These are phyloP conservation scores for Corvus hawaiiensis DNA, from an alignment of 2,113 vertebrate genomes.

Conservation along the genomic window DNA sequence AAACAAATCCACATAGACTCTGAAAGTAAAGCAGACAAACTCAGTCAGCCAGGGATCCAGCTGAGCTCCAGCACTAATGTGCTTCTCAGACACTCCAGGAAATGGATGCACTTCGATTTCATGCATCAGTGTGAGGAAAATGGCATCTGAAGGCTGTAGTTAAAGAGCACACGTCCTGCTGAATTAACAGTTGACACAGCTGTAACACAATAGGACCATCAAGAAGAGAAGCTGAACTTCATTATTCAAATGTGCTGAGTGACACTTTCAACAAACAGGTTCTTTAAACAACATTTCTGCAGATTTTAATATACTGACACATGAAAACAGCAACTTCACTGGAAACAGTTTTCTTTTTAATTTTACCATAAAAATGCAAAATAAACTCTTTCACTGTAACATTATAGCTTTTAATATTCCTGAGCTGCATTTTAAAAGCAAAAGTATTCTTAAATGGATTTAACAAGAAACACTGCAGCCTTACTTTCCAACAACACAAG, in stretches of 20 bases:
- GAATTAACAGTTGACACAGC: not conserved
- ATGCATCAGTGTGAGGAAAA: not conserved
- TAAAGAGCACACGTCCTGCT: not conserved
- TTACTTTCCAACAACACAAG: slow-evolving; percentile 33
- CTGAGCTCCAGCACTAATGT: not conserved
- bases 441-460: slow-evolving; percentile 36
- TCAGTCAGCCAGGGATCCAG: not conserved
- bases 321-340: slow-evolving; percentile 44
- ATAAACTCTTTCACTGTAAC: slow-evolving; percentile 44
- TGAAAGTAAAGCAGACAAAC: not conserved
- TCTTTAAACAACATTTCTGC: not conserved
- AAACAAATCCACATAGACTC: not conserved
- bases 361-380: slow-evolving; percentile 71
- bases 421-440: slow-evolving; percentile 61
- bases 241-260: not conserved
- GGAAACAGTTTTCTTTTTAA: slow-evolving; percentile 65
- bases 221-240: not conserved
- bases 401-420: slow-evolving; percentile 49
- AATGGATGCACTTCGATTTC: not conserved
- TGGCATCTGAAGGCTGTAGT: not conserved
- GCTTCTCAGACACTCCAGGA: not conserved
- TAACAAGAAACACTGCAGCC: slow-evolving; percentile 53
- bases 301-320: slow-evolving; percentile 33
- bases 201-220: not conserved
- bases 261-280: not conserved